Conservation (phyloP, 1,140 invertebrate genomes). For the Plectrocnemia conspersa region DNA sequence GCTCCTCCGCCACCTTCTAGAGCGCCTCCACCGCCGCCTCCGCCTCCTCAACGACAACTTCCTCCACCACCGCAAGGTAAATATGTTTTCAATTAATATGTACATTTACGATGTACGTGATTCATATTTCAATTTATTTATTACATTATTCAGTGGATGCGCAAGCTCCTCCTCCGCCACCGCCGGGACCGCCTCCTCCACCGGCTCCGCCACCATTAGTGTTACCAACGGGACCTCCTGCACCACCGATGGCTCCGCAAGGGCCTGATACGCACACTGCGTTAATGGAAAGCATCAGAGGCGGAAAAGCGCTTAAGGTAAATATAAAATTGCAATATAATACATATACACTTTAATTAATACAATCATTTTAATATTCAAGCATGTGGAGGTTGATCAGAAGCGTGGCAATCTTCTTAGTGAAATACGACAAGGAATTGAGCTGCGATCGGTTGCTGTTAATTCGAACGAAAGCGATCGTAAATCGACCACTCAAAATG, state of each 20-base stretch:
- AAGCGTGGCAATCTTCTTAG: constrained; percentile 67
- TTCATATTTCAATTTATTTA: constrained; percentile 5
- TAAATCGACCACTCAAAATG: constrained; percentile 46
- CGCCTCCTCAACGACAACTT: constrained; percentile 43
- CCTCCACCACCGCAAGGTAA: constrained; percentile 52
- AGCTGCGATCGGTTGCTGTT: constrained; percentile 59
- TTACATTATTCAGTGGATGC: constrained; percentile 26
- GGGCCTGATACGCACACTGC: constrained; percentile 56
- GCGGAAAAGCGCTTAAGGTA: constrained; percentile 60
- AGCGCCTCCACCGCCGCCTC: constrained; percentile 49
- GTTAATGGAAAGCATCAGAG: constrained; percentile 74
- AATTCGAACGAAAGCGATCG: constrained; percentile 28
- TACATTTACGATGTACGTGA: constrained; percentile 3
- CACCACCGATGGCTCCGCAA: constrained; percentile 24
- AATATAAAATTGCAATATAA: constrained; percentile 3
- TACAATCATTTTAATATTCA: background rate
- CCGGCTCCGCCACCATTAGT: constrained; percentile 19
- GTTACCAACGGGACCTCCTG: constrained; percentile 37
- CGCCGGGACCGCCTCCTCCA: constrained; percentile 47
- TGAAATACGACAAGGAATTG: constrained; percentile 74
- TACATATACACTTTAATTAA: background rate
- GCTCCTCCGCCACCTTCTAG: constrained; percentile 42
- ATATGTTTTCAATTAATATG: constrained; percentile 1
- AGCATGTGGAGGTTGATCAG: constrained; percentile 59
- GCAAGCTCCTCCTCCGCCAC: constrained; percentile 40